phyloP scores from a whole-genome alignment of 2,888 invertebrate genomes.

The Notodonta dromedarius region DNA sequence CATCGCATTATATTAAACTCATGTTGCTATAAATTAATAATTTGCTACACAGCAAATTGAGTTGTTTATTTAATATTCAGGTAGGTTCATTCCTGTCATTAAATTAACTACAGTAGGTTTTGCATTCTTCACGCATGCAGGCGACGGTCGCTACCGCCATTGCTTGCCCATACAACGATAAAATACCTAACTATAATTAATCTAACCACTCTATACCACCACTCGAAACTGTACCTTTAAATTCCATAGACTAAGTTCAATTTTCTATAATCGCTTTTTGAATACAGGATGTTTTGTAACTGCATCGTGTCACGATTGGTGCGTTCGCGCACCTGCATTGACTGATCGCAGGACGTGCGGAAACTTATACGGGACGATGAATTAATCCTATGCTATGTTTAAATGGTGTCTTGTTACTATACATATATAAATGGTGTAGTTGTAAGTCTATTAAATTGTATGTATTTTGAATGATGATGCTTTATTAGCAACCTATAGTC shows the following conservation, averaged over 20 bases:
- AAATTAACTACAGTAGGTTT: constrained; percentile 46
- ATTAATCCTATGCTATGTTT: constrained; percentile 39
- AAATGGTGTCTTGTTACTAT: not conserved
- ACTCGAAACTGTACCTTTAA: constrained; percentile 15
- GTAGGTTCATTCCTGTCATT: constrained; percentile 13
- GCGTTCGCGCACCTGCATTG: constrained; percentile 63
- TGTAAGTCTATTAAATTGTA: not conserved
- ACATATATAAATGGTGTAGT: not conserved
- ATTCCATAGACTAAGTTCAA: constrained; percentile 7
- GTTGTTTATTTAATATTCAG: constrained; percentile 3
- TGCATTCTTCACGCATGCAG: constrained; percentile 63
- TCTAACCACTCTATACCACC: constrained; percentile 10
- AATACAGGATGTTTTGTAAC: constrained; percentile 35
- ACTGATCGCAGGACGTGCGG: constrained; percentile 60
- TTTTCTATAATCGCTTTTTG: constrained; percentile 7
- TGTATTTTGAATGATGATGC: not conserved
- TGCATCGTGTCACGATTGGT: constrained; percentile 37
- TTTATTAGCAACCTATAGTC: not conserved
- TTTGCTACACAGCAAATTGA: constrained; percentile 1
- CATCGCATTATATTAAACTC: not conserved
- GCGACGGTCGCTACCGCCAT: constrained; percentile 60
- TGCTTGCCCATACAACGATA: constrained; percentile 53
- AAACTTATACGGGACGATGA: constrained; percentile 49
- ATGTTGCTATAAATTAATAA: not conserved
- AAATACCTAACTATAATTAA: constrained; percentile 37